A percentile compares a stretch with the other conserved stretches of the same genome.
phyloP scores from a whole-genome alignment of 1,140 invertebrate genomes.

The Tetragonula clypearis region DNA sequence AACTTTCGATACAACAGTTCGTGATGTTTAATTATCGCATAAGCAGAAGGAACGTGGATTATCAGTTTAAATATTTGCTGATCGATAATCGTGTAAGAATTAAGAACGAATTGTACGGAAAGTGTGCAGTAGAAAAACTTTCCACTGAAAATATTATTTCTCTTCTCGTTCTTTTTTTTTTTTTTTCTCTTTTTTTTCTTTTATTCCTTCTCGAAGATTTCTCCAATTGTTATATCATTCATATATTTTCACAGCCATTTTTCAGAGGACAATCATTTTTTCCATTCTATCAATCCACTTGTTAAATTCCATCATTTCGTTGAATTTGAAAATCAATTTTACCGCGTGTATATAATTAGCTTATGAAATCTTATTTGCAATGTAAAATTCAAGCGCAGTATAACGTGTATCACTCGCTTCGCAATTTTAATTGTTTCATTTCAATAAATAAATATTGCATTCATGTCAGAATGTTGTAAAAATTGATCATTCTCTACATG shows the following conservation, averaged over 20 bases:
- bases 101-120: conserved; percentile 8
- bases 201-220: no score
- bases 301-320: background rate
- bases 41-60: conserved; percentile 14
- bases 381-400: background rate
- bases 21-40: conserved; percentile 22
- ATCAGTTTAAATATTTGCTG: conserved; percentile 34
- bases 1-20: background rate
- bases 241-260: background rate
- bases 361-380: background rate
- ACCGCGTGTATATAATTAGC: background rate
- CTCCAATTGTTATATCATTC: background rate
- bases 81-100: conserved; percentile 25
- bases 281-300: background rate
- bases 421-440: background rate
- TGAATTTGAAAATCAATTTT: background rate
- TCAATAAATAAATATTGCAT: background rate
- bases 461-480: background rate
- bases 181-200: no score
- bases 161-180: no score
- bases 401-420: background rate
- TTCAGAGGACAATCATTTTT: background rate
- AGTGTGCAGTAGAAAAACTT: conserved; percentile 1
- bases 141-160: background rate
- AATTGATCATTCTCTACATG: background rate